Percentiles rank a stretch among this genome's conserved stretches.
phyloP scores from a whole-genome alignment of 1,140 invertebrate species.

The Drosophila leontia region DNA sequence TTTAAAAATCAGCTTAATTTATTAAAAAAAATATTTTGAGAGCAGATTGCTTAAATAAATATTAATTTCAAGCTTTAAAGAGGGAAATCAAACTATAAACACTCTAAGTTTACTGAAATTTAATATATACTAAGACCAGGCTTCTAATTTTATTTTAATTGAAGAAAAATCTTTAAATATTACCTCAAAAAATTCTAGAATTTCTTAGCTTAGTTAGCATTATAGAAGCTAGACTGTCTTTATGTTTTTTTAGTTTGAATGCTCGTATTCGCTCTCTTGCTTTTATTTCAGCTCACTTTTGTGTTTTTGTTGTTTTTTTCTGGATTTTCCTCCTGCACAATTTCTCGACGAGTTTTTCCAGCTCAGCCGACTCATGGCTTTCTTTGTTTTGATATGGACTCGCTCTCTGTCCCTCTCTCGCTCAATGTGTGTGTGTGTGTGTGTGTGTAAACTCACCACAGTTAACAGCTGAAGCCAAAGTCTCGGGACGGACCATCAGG shows the following conservation, averaged over 20 bases:
- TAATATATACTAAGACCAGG: not conserved
- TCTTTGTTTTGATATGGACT: conserved; percentile 76
- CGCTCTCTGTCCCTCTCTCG: conserved; percentile 41
- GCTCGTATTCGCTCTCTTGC: conserved; percentile 15
- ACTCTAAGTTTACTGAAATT: not conserved
- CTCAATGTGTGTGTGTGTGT: conserved; percentile 10
- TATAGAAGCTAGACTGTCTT: not conserved
- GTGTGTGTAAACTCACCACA: conserved; percentile 65
- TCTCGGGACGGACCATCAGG: conserved; percentile 14
- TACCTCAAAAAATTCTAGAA: fast-evolving
- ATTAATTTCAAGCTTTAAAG: not conserved
- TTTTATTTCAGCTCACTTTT: conserved; percentile 11
- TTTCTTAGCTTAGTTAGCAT: not conserved
- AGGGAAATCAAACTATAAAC: fast-evolving
- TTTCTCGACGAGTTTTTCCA: conserved; percentile 61
- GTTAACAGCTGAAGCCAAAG: conserved; percentile 43
- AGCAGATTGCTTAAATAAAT: not conserved
- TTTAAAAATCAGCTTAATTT: too few species aligned
- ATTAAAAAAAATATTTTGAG: not conserved
- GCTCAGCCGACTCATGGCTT: conserved; percentile 52
- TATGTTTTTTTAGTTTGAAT: conserved; percentile 4
- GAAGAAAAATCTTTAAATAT: not conserved
- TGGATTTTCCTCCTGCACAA: conserved; percentile 7
- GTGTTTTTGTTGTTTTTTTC: conserved; percentile 5
- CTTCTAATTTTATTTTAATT: not conserved